These are phyloP conservation scores for Tetragonisca angustula DNA, from an alignment of 2,888 invertebrate genomes.

Conservation along the genomic window DNA sequence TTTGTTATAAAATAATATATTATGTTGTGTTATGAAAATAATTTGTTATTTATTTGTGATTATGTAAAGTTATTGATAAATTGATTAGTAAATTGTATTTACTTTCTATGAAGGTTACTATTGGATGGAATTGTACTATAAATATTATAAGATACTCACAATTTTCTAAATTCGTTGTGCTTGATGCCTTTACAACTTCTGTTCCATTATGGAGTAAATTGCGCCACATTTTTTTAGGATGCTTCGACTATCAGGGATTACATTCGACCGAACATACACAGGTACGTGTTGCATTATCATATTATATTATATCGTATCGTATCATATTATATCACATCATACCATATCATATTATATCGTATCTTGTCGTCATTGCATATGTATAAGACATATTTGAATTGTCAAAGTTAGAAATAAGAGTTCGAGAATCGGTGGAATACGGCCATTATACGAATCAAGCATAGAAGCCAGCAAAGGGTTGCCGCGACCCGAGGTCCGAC, in stretches of 20 bases:
- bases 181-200: constrained; percentile 34
- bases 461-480: constrained; percentile 36
- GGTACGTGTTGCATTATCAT: neutral
- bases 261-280: neutral
- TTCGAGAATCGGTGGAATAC: constrained; percentile 65
- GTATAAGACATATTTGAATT: constrained; percentile 14
- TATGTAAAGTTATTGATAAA: too few relatives aligned
- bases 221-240: constrained; percentile 1
- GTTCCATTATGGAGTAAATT: neutral
- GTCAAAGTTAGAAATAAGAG: constrained; percentile 52
- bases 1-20: neutral
- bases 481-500: constrained; percentile 47
- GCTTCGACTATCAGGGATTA: neutral
- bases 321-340: neutral
- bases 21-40: neutral
- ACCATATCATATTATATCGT: neutral
- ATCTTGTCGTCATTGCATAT: neutral
- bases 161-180: neutral
- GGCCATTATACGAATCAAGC: constrained; percentile 30
- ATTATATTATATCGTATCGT: neutral
- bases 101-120: neutral
- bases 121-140: neutral
- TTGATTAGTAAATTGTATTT: neutral
- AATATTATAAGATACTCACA: neutral
- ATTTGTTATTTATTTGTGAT: too few relatives aligned